Percentiles rank a stretch among this genome's conserved stretches.
Evolutionary conservation across 2,888 invertebrate genomes (phyloP).

Genomic region (Ctenicera cuprea): DNA sequence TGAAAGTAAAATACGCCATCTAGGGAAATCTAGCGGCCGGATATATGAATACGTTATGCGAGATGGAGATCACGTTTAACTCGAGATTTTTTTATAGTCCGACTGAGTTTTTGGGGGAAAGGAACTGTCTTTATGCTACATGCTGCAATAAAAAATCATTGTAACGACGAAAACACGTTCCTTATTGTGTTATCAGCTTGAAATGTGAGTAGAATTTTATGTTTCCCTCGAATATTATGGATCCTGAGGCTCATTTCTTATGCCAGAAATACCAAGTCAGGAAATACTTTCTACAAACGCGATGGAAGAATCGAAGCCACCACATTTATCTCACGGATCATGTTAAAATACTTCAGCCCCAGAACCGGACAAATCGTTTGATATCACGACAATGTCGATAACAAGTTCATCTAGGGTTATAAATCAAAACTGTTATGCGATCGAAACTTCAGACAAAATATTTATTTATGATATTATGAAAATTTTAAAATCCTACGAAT

Average conservation of each 20-base stretch:
- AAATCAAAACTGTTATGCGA: not conserved
- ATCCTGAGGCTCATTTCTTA: slow-evolving; percentile 27
- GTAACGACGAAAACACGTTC: slow-evolving; percentile 55
- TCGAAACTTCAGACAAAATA: too few relatives aligned
- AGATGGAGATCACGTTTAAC: slow-evolving; percentile 64
- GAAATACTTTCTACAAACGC: slow-evolving; percentile 36
- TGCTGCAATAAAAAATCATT: slow-evolving; percentile 64
- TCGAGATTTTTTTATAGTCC: slow-evolving; percentile 61
- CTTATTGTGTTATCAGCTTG: slow-evolving; percentile 52
- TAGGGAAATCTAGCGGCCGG: slow-evolving; percentile 65
- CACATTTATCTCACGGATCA: slow-evolving; percentile 26
- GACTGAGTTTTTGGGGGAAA: slow-evolving; percentile 57
- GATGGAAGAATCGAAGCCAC: slow-evolving; percentile 11
- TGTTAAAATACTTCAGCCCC: slow-evolving; percentile 3
- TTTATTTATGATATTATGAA: too few relatives aligned
- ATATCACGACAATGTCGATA: slow-evolving; percentile 27
- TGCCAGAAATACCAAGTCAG: slow-evolving; percentile 20
- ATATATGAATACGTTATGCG: slow-evolving; percentile 64
- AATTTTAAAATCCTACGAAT: too few relatives aligned
- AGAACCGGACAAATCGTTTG: slow-evolving; percentile 30
- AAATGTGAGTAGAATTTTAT: slow-evolving; percentile 63
- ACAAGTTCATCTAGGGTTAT: slow-evolving; percentile 15
- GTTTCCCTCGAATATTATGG: slow-evolving; percentile 35
- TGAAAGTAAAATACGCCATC: slow-evolving; percentile 66
- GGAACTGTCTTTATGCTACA: slow-evolving; percentile 55